phyloP scores from a whole-genome alignment of 2,888 invertebrate genomes.

The Saturnia japonica region DNA sequence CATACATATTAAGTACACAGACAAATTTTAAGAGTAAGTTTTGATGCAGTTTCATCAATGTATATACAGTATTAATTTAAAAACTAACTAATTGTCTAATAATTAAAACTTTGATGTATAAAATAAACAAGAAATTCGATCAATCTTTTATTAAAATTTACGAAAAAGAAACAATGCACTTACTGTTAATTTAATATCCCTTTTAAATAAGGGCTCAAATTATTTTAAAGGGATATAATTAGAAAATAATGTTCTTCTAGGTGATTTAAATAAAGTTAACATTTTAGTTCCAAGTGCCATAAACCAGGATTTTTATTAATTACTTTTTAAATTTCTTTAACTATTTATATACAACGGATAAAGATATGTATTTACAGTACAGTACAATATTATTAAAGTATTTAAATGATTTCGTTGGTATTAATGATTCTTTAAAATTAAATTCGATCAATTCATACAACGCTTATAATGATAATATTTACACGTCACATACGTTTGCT shows the following conservation, averaged over 20 bases:
- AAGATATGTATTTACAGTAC: constrained; percentile 64
- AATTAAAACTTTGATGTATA: neutral
- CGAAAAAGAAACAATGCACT: constrained; percentile 38
- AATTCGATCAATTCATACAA: constrained; percentile 48
- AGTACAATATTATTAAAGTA: constrained; percentile 32
- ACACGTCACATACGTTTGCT: constrained; percentile 38
- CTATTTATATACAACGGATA: constrained; percentile 55
- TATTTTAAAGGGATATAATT: constrained; percentile 78
- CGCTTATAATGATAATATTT: constrained; percentile 36
- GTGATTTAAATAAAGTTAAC: constrained; percentile 25
- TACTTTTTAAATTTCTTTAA: constrained; percentile 43
- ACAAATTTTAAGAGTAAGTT: neutral
- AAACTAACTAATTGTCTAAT: neutral
- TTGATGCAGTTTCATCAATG: neutral
- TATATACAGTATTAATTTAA: neutral
- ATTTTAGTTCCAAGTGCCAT: constrained; percentile 34
- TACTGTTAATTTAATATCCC: constrained; percentile 67
- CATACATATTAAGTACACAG: neutral
- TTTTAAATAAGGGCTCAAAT: constrained; percentile 80
- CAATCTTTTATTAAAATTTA: constrained; percentile 54
- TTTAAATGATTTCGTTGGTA: constrained; percentile 55
- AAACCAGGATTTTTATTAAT: constrained; percentile 15
- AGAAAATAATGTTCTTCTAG: constrained; percentile 40
- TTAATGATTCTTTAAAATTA: constrained; percentile 44
- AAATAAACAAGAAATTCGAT: constrained; percentile 31